Percentiles rank a stretch among this genome's conserved stretches.
Evolutionary conservation across 2,797 vertebrate species (phyloP).

Genomic region (Channallabes apus): DNA sequence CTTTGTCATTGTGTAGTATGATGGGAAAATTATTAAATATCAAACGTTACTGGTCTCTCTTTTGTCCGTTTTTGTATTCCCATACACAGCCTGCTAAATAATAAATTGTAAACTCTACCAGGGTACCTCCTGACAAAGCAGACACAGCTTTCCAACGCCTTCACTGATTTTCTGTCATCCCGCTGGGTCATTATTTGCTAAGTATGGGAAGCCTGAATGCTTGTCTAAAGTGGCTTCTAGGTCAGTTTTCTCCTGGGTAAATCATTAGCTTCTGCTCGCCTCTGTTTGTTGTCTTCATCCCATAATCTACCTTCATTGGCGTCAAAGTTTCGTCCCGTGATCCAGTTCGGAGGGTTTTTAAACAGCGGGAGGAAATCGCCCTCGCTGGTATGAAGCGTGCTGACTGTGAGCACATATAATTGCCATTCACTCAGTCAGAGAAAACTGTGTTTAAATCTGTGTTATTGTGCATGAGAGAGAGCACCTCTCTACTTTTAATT

Average conservation of each 20-base stretch:
- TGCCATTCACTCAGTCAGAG: not conserved
- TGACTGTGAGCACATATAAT: conserved; percentile 4
- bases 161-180: conserved; percentile 42
- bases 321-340: not conserved
- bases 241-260: conserved; percentile 32
- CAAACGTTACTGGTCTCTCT: not conserved
- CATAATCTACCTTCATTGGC: conserved; percentile 18
- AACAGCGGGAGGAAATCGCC: not conserved
- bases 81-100: conserved; percentile 37
- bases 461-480: not conserved
- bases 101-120: conserved; percentile 33
- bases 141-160: conserved; percentile 11
- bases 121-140: conserved; percentile 26
- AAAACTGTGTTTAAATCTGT: not conserved
- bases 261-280: conserved; percentile 28
- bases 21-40: not conserved
- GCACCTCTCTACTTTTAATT: not conserved
- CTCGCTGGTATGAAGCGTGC: not conserved
- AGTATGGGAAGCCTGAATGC: conserved; percentile 40
- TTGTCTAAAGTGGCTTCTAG: conserved; percentile 31
- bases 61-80: not conserved
- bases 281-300: conserved; percentile 21
- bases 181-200: conserved; percentile 42
- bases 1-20: too few species aligned
- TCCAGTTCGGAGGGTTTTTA: conserved; percentile 19